Evolutionary conservation across 2,113 vertebrate genomes (phyloP).

Genomic region (Eidolon helvum): DNA sequence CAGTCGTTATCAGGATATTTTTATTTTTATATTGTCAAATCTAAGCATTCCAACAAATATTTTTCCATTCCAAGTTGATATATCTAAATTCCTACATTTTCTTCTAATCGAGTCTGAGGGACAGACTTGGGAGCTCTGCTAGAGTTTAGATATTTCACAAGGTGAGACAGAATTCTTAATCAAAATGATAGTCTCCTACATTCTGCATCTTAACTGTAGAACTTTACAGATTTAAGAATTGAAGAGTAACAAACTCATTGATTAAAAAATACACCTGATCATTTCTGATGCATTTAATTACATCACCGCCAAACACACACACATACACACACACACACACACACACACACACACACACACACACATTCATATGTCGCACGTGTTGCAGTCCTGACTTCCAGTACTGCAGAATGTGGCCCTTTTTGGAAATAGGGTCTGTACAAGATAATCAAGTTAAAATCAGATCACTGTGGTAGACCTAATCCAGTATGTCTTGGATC

Average conservation of each 20-base stretch:
- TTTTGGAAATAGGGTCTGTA: not conserved
- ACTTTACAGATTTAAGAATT: not conserved
- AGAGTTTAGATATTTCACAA: not conserved
- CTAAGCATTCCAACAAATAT: not conserved
- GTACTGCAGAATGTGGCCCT: not conserved
- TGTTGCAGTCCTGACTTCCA: not conserved
- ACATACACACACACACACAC: not conserved
- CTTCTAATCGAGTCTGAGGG: not conserved
- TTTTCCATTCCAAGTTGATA: not conserved
- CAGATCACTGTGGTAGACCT: not conserved
- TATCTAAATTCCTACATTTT: not conserved
- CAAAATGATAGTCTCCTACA: not conserved
- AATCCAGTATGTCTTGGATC: not conserved
- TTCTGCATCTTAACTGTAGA: not conserved
- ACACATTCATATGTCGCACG: not conserved
- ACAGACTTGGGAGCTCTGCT: not conserved
- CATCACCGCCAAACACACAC: not conserved
- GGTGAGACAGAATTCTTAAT: not conserved
- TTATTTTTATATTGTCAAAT: not conserved
- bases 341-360: not conserved
- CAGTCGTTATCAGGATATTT: not conserved
- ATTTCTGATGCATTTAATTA: not conserved
- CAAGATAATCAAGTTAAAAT: not conserved
- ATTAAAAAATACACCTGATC: not conserved
- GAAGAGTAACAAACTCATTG: not conserved